Base-by-base conservation (phyloP, 2,888 invertebrate species). In the Tetheella fluctuosa region DNA sequence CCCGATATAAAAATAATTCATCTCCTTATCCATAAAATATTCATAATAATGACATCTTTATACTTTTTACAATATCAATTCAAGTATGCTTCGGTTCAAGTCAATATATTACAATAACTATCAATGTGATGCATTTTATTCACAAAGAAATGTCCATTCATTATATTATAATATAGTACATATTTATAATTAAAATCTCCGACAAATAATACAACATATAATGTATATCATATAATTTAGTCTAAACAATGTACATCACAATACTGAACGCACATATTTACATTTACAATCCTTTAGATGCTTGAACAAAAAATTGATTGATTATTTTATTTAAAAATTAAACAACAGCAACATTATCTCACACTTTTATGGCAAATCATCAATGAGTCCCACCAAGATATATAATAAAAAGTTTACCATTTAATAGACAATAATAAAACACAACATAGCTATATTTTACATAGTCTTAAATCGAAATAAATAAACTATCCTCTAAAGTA, bases 1-100 rank as follows among this genome's bases (percentile, higher is more conserved):
- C 90, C 92, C 90, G 84, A 93, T 93, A 93, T 85, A 93, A 93
- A 93, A 93, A 93, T 93, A 93, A 89, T 87, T 91, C 84, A 84
- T 91, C 85, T 92, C 78, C 86, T 90, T 89, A 91, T 77, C 67
- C 76, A 72, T 80, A 79, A 80, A 76, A 80, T 77, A 79, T 77
- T 75, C 73, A 80, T 85, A 85, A 84, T 89, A 88, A 87, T 88
- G 90, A 91, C 89, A 89, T 78, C 71, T 86, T 83, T 86, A 80
- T 82, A 81, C 80, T 88, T 85, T 87, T 84, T 87, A 89, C 88
- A 88, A 77, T 77, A 80, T 79, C 80, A 80, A 82, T 81, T 80
- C 73, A 69, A 77, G 71, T 76, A 73, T 78, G 70, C 65, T 74
- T 48, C 48, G 69, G 71, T 74, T 67, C 65, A 72, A 69, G 70